These are phyloP conservation scores for Brachionus sp. DNA, from an alignment of 1,140 invertebrate species.

Conservation along the genomic window DNA sequence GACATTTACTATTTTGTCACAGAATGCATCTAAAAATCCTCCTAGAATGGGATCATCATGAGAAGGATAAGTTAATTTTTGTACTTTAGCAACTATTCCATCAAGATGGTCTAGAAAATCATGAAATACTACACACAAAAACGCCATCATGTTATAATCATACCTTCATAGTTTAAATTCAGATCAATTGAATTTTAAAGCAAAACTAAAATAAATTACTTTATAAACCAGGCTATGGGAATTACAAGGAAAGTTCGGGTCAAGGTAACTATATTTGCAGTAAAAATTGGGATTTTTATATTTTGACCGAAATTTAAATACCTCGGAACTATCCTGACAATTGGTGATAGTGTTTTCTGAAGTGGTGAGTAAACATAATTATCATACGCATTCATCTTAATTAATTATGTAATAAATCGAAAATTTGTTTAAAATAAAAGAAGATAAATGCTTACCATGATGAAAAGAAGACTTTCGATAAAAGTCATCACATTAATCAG, in stretches of 20 bases:
- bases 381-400: constrained; percentile 38
- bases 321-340: constrained; percentile 10
- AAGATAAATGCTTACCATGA: neutral
- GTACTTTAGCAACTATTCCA: constrained; percentile 54
- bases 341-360: constrained; percentile 12
- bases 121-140: constrained; percentile 50
- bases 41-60: constrained; percentile 52
- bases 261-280: constrained; percentile 52
- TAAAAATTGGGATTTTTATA: constrained; percentile 48
- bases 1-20: constrained; percentile 56
- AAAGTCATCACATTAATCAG: neutral
- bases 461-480: neutral
- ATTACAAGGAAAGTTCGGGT: constrained; percentile 50
- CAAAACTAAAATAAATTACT: constrained; percentile 48
- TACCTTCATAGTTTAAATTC: constrained; percentile 48
- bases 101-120: constrained; percentile 54
- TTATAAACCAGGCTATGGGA: constrained; percentile 51
- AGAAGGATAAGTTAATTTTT: constrained; percentile 48
- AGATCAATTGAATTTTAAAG: neutral
- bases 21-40: constrained; percentile 54
- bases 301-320: constrained; percentile 7
- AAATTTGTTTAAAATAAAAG: neutral
- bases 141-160: constrained; percentile 48
- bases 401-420: neutral
- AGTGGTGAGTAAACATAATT: constrained; percentile 37